Base-by-base conservation (phyloP, 1,140 invertebrate genomes). In the Heliconius melpomene region DNA sequence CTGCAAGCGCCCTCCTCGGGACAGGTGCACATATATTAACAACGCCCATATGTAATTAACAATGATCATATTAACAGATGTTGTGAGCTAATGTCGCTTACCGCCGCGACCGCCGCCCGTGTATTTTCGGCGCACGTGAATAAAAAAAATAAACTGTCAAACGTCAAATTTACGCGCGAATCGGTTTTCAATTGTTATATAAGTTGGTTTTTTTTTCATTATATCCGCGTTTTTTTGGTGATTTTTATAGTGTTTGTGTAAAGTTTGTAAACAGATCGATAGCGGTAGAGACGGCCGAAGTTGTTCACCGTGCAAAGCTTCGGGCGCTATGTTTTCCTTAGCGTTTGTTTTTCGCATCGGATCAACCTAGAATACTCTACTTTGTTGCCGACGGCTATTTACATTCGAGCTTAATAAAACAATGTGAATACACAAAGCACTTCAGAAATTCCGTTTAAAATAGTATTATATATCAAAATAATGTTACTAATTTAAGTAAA, bases 31-130 rank as follows among this genome's bases (percentile, higher is more conserved):
- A 89, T 90, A 89, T 91, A 90, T 92, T 93, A 93, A 93, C 91
- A 92, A 93, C 91, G 90, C 90, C 92, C 90, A 94, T 94, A 94
- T 94, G 93, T 94, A 94, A 94, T 94, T 94, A 94, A 94, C 93
- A 93, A 93, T 93, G 92, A 93, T 93, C 89, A 93, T 93, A 94
- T 94, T 94, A 94, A 94, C 93, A 94, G 91, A 92, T 94, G 93
- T 94, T 94, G 93, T 94, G 93, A 90, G 93, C 93, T 94, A 92
- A 84, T 92, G 91, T 92, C 90, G 91, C 91, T 93, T 94, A 89
- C 87, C 84, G 87, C 86, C 86, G 88, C 90, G 89, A 85, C 84
- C 84, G 89, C 91, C 90, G 91, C 89, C 92, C 90, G 92, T 91
- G 90, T 94, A 94, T 94, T 94, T 94, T 94, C 88, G 90, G 92